Evolutionary conservation across 2,797 vertebrate species (phyloP), one percentile per base, ranked within the genome.

Genomic region (Taeniopygia guttata): DNA sequence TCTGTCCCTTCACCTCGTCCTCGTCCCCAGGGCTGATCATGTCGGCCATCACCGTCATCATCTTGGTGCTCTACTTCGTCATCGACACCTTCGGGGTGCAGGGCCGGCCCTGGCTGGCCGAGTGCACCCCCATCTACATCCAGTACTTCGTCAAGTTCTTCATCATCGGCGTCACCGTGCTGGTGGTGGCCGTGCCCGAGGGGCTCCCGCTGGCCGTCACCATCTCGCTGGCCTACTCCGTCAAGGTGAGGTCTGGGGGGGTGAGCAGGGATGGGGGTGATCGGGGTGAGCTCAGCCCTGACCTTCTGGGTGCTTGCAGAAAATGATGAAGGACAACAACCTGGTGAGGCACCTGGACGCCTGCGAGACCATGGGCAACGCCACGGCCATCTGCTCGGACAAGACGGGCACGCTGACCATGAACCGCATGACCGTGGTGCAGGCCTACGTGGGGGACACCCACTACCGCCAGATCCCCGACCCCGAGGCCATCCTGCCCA

Each of bases 261-360:
- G 7, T 20, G 43, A 45, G 43, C 43, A 45, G 43, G 43, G 43
- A 45, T 21, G 4, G n/a, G 55, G 23, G 34, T 26, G 56, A 13
- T 23, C 2, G 56, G 23, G 23, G 11, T 17, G 34, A 58, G 56
- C 4, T 36, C 9, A 27, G 55, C 51, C 87, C 30, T 93, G 85
- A 84, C 45, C 40, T 54, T 18, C 15, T 13, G 11, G 25, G 7
- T 8, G n/a, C 5, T 77, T 70, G 84, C 94, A 99, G 99, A 99
- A 99, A 99, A 99, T 99, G 99, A 99, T 99, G 99, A 99, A 99
- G 95, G 99, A 99, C 97, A 99, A 99, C 94, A 99, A 99, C 97
- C 97, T 99, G 55, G 99, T 99, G 69, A 98, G 99, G 51, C 99
- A 99, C 96, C 89, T 99, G 97, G 99, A 99, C 5, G 99, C 99